Evolutionary conservation across 2,888 invertebrate species (phyloP).

Genomic region (Hemistola chrysoprasaria): DNA sequence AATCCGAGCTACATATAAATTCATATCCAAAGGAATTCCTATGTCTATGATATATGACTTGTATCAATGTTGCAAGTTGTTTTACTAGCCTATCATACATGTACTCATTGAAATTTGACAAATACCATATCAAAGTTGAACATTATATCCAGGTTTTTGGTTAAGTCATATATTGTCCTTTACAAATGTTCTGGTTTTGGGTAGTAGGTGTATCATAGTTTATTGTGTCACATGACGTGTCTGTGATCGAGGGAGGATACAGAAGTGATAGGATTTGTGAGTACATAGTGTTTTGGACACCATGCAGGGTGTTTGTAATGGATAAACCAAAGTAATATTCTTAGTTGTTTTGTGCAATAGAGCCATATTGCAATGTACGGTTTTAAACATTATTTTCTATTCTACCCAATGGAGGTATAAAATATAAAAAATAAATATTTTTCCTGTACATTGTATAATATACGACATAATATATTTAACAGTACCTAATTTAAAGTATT

Average conservation of each 20-base stretch:
- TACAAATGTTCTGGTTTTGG: conserved; percentile 33
- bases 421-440: conserved; percentile 55
- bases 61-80: conserved; percentile 27
- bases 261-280: conserved; percentile 41
- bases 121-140: conserved; percentile 16
- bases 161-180: conserved; percentile 31
- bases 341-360: conserved; percentile 78
- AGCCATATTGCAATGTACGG: conserved; percentile 76
- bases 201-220: conserved; percentile 25
- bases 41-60: conserved; percentile 1
- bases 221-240: conserved; percentile 36
- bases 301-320: conserved; percentile 62
- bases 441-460: conserved; percentile 74
- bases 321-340: conserved; percentile 79
- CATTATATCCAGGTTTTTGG: conserved; percentile 17
- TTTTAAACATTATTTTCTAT: conserved; percentile 61
- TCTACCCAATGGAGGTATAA: conserved; percentile 49
- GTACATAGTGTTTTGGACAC: conserved; percentile 50
- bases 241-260: conserved; percentile 43
- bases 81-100: conserved; percentile 53
- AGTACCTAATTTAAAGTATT: conserved; percentile 58
- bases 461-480: conserved; percentile 53
- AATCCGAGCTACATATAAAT: conserved; percentile 25
- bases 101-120: conserved; percentile 25
- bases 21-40: conserved; percentile 18